These are phyloP conservation scores for Silvanus unidentatus DNA, from an alignment of 2,888 invertebrate genomes.

Conservation along the genomic window DNA sequence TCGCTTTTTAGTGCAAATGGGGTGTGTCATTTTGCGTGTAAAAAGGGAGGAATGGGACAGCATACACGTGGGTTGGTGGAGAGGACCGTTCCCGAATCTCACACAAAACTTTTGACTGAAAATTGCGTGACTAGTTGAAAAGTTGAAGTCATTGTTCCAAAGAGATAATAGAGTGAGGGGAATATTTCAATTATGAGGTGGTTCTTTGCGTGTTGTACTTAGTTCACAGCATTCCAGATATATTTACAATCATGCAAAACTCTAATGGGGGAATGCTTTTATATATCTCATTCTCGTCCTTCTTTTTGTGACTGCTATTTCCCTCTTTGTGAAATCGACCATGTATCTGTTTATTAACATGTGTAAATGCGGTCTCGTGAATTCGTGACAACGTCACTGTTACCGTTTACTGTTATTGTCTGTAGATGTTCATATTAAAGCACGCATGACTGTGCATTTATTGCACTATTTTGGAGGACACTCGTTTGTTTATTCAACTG, in stretches of 20 bases:
- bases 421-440: conserved; percentile 12
- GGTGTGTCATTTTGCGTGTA: conserved; percentile 6
- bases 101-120: conserved; percentile 4
- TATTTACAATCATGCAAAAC: conserved; percentile 2
- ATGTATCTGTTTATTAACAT: conserved; percentile 11
- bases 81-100: too few species aligned
- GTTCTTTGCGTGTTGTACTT: not conserved
- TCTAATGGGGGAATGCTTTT: too few species aligned
- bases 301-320: too few species aligned
- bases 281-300: too few species aligned
- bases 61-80: too few species aligned
- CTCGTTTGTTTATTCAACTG: too few species aligned
- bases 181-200: conserved; percentile 18
- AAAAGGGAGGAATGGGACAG: too few species aligned
- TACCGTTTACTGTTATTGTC: conserved; percentile 12
- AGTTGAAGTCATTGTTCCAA: conserved; percentile 17
- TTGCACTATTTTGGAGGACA: conserved; percentile 8
- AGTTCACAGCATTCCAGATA: not conserved
- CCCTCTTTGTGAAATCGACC: conserved; percentile 5
- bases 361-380: conserved; percentile 12
- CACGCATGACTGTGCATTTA: conserved; percentile 11
- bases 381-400: conserved; percentile 10
- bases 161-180: conserved; percentile 13
- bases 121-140: conserved; percentile 20
- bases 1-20: conserved; percentile 1